phyloP scores from a whole-genome alignment of 2,888 invertebrate species.

The Eupithecia abbreviata region DNA sequence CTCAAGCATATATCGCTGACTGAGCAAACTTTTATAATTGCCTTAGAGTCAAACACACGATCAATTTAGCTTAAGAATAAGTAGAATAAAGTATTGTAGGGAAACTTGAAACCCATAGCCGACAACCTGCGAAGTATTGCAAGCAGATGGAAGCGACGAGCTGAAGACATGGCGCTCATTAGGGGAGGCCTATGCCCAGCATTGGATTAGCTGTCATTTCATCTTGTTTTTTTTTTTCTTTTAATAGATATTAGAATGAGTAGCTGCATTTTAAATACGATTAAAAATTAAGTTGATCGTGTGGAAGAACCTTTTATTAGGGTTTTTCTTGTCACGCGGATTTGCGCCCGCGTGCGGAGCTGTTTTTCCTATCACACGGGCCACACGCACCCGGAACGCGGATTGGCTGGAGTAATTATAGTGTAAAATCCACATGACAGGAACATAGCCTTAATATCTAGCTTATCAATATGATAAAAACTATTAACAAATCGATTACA shows the following conservation, averaged over 20 bases:
- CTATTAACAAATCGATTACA: conserved; percentile 36
- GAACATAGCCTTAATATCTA: background rate
- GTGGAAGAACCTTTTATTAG: background rate
- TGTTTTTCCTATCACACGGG: no score
- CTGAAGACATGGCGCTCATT: background rate
- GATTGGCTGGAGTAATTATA: no score
- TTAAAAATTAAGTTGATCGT: background rate
- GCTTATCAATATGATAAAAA: conserved; percentile 10
- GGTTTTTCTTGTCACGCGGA: no score
- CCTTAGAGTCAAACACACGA: conserved; percentile 5
- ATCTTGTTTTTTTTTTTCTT: background rate
- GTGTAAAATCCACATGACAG: no score
- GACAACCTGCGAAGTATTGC: background rate
- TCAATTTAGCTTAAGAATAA: background rate
- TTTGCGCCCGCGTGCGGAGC: no score
- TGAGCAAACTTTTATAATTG: no score
- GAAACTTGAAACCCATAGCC: background rate
- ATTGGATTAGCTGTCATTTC: background rate
- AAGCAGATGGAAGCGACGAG: background rate
- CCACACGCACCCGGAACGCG: no score
- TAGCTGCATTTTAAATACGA: background rate
- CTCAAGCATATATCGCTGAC: no score
- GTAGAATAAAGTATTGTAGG: background rate
- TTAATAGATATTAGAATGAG: background rate
- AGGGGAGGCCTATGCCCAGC: background rate